Conservation (phyloP, 2,113 vertebrate genomes). For the Tetraodon nigroviridis region DNA sequence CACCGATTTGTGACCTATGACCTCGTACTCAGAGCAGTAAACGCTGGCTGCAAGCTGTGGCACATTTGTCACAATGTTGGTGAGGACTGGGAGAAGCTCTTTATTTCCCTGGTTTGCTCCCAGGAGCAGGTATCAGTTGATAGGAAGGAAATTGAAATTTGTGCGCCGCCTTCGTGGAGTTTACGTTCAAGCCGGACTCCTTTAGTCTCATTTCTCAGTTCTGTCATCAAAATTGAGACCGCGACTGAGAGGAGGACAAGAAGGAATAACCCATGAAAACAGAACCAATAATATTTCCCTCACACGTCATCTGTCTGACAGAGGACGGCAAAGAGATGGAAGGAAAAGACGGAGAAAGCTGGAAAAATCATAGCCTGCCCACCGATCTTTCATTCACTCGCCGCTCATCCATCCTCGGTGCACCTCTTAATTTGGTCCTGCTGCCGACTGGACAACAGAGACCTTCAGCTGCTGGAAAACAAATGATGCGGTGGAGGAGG, state of each 20-base stretch:
- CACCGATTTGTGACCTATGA: slow-evolving; percentile 57
- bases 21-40: slow-evolving; percentile 54
- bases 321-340: slow-evolving; percentile 47
- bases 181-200: too few species aligned
- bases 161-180: too few species aligned
- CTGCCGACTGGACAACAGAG: slow-evolving; percentile 70
- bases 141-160: too few species aligned
- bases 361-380: slow-evolving; percentile 60
- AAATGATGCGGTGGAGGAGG: slow-evolving; percentile 71
- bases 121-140: too few species aligned
- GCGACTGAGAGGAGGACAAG: slow-evolving; percentile 48
- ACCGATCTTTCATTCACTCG: slow-evolving; percentile 73
- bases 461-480: slow-evolving; percentile 76
- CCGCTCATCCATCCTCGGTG: slow-evolving; percentile 72
- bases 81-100: slow-evolving; percentile 27
- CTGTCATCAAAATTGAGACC: slow-evolving; percentile 58
- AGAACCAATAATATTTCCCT: slow-evolving; percentile 66
- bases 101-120: slow-evolving; percentile 13
- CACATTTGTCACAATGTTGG: slow-evolving; percentile 66
- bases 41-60: slow-evolving; percentile 58
- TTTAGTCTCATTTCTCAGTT: slow-evolving; percentile 21
- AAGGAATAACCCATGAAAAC: slow-evolving; percentile 59
- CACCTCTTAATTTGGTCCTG: slow-evolving; percentile 78
- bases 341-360: slow-evolving; percentile 31
- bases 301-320: slow-evolving; percentile 71